These are phyloP conservation scores for Dromococcyx pavoninus DNA, from an alignment of 2,797 vertebrate species.

Conservation along the genomic window DNA sequence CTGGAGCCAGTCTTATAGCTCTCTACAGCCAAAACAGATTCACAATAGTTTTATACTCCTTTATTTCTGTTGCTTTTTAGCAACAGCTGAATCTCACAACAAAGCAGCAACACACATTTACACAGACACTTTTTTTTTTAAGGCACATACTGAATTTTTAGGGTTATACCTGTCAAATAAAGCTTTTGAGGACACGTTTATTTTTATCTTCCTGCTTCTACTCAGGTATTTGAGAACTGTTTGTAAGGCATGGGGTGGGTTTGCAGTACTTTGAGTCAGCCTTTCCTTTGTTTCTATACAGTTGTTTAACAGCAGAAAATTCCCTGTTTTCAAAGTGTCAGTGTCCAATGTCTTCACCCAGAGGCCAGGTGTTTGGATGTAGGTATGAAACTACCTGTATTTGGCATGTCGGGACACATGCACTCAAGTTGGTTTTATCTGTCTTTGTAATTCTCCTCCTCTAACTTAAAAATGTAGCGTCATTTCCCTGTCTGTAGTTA, in stretches of 20 bases:
- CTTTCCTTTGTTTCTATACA: fast-evolving
- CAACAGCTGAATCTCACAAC: background rate
- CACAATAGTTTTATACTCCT: background rate
- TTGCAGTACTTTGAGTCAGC: background rate
- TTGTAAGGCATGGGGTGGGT: fast-evolving
- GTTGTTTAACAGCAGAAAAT: background rate
- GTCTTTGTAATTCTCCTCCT: background rate
- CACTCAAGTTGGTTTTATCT: background rate
- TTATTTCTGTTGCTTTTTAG: background rate
- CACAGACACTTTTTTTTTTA: background rate
- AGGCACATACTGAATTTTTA: background rate
- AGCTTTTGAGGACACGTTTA: background rate
- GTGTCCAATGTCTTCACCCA: background rate
- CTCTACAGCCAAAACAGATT: background rate
- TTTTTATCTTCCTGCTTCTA: background rate
- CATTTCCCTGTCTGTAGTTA: background rate
- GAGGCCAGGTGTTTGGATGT: background rate
- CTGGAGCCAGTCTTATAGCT: background rate
- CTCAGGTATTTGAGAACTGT: background rate
- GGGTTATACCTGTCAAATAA: background rate
- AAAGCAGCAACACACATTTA: background rate
- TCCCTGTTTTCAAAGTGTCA: background rate
- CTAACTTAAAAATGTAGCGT: background rate
- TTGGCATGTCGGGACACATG: background rate
- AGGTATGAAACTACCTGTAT: background rate